These are phyloP conservation scores for Chaetura pelagica DNA, from an alignment of 2,113 vertebrate genomes.

Conservation along the genomic window DNA sequence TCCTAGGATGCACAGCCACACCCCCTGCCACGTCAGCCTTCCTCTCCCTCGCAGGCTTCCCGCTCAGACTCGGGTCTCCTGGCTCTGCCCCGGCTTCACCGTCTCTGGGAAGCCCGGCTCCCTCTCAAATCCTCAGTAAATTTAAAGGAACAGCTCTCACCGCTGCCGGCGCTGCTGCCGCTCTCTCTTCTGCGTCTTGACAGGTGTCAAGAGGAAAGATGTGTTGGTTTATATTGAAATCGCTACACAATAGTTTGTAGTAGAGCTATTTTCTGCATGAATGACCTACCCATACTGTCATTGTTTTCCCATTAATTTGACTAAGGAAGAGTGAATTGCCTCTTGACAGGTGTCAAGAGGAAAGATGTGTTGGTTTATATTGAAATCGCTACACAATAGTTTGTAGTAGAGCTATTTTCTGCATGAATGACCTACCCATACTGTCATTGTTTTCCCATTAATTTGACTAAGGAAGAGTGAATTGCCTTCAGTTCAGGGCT, in stretches of 20 bases:
- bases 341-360: not conserved
- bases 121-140: no score
- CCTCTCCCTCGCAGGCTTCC: no score
- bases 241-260: not conserved
- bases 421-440: not conserved
- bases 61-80: no score
- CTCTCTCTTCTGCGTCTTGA: no score
- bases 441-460: not conserved
- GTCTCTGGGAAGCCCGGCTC: no score
- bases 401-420: not conserved
- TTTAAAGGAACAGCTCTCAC: no score
- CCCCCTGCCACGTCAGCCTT: no score
- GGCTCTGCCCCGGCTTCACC: no score
- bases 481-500: not conserved
- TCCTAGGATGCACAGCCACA: no score
- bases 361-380: not conserved
- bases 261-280: not conserved
- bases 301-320: not conserved
- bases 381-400: not conserved
- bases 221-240: not conserved
- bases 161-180: no score
- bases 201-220: not conserved
- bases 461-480: not conserved
- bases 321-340: not conserved
- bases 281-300: not conserved